Evolutionary conservation across 2,888 invertebrate genomes (phyloP).

Genomic region (Branchellion lobata): DNA sequence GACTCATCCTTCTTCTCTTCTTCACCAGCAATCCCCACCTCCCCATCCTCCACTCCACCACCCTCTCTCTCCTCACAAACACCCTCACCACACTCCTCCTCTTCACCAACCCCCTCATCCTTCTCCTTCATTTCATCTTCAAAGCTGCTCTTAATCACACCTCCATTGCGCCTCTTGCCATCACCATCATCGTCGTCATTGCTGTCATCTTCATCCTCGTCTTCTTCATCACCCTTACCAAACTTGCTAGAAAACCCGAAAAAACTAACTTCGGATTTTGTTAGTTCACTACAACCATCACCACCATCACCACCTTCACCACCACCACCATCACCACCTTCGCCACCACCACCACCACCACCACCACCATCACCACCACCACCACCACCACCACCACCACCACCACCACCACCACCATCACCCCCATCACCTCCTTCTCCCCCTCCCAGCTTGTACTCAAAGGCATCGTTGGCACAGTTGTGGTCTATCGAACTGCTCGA

Average conservation of each 20-base stretch:
- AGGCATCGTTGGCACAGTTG: neutral
- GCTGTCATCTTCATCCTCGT: conserved; percentile 3
- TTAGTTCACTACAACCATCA: neutral
- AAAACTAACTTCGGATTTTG: too few species aligned
- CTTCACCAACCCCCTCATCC: conserved; percentile 5
- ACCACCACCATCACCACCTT: neutral
- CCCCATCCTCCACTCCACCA: neutral
- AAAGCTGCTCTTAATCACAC: neutral
- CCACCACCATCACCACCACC: neutral
- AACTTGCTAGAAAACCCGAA: neutral
- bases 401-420: too few species aligned
- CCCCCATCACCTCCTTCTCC: conserved; percentile 4
- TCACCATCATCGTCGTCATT: conserved; percentile 14
- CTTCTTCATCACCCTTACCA: conserved; percentile 4
- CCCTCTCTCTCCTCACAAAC: neutral
- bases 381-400: too few species aligned
- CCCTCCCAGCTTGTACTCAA: neutral
- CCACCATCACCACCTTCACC: neutral
- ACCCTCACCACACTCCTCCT: neutral
- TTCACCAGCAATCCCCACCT: neutral
- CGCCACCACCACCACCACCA: neutral
- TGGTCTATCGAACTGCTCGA: neutral
- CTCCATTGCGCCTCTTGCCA: too few species aligned
- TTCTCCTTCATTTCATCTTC: neutral
- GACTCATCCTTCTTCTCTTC: neutral